Evolutionary conservation across 2,888 invertebrate genomes (phyloP).

Genomic region (Drosophila nigricruria): DNA sequence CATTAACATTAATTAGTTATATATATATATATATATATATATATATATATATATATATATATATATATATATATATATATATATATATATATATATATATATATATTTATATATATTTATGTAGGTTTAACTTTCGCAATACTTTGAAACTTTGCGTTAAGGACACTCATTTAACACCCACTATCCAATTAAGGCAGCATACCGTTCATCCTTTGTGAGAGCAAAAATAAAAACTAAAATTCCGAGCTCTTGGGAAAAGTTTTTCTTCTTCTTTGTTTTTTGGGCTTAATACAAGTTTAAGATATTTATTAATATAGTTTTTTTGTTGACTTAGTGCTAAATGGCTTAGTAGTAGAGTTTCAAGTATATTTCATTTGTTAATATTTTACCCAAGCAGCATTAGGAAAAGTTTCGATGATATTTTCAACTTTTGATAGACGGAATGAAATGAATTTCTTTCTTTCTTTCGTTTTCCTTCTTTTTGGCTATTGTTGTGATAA

Average conservation of each 20-base stretch:
- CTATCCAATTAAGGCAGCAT: conserved; percentile 23
- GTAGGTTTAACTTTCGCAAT: conserved; percentile 45
- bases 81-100: too few species aligned
- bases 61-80: too few species aligned
- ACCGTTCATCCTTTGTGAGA: conserved; percentile 12
- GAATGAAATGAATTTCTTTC: conserved; percentile 24
- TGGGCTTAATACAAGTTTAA: conserved; percentile 48
- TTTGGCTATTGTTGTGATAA: conserved; percentile 37
- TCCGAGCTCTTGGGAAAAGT: conserved; percentile 17
- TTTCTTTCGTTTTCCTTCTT: conserved; percentile 3
- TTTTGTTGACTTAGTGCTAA: conserved; percentile 66
- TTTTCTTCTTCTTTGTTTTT: background rate
- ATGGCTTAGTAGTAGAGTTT: conserved; percentile 56
- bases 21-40: conserved; percentile 26
- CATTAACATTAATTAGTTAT: conserved; percentile 54
- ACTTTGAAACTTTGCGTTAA: conserved; percentile 59
- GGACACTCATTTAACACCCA: conserved; percentile 63
- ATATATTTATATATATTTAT: conserved; percentile 30
- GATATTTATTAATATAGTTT: conserved; percentile 18
- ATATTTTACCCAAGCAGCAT: conserved; percentile 72
- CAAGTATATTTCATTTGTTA: conserved; percentile 20
- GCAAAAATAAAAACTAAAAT: conserved; percentile 20
- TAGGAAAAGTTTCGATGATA: conserved; percentile 28
- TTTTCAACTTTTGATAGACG: conserved; percentile 27
- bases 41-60: too few species aligned